phyloP scores from a whole-genome alignment of 2,888 invertebrate genomes.

The Drosophila basisetae region DNA sequence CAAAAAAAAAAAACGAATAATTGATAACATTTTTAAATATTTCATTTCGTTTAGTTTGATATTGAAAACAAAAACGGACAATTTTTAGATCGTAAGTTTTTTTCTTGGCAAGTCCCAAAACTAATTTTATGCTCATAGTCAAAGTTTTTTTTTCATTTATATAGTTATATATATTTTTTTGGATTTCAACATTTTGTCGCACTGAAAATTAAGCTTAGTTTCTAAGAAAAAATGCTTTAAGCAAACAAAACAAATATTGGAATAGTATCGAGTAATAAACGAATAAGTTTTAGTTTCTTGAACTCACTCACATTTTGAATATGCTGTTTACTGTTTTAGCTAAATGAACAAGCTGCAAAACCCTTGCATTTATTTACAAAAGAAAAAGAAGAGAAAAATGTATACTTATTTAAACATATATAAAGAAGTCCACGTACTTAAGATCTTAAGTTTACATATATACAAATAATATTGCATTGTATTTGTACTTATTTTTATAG shows the following conservation, averaged over 20 bases:
- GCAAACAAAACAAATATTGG: conserved; percentile 31
- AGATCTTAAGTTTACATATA: conserved; percentile 15
- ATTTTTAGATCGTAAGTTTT: conserved; percentile 1
- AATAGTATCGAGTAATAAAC: background rate
- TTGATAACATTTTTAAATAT: background rate
- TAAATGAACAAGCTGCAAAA: conserved; percentile 60
- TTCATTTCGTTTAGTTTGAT: conserved; percentile 8
- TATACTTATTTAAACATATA: background rate
- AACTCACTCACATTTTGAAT: conserved; percentile 1
- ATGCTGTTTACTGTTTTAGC: conserved; percentile 32
- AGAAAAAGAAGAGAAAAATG: conserved; percentile 5
- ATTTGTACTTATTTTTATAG: conserved; percentile 56
- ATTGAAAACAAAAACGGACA: conserved; percentile 10
- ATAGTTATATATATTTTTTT: conserved; percentile 6
- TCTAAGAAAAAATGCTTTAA: conserved; percentile 46
- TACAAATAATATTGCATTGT: conserved; percentile 30
- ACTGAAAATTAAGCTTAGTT: conserved; percentile 9
- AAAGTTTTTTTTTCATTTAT: conserved; percentile 31
- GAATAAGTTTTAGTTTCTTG: conserved; percentile 5
- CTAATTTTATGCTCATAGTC: conserved; percentile 46
- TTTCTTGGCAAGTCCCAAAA: conserved; percentile 30
- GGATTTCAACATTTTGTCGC: conserved; percentile 22
- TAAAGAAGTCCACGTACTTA: conserved; percentile 23
- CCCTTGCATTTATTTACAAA: conserved; percentile 61
- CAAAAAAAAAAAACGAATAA: background rate